Base-by-base conservation (phyloP, 2,888 invertebrate species). In the Papilio gigon region DNA sequence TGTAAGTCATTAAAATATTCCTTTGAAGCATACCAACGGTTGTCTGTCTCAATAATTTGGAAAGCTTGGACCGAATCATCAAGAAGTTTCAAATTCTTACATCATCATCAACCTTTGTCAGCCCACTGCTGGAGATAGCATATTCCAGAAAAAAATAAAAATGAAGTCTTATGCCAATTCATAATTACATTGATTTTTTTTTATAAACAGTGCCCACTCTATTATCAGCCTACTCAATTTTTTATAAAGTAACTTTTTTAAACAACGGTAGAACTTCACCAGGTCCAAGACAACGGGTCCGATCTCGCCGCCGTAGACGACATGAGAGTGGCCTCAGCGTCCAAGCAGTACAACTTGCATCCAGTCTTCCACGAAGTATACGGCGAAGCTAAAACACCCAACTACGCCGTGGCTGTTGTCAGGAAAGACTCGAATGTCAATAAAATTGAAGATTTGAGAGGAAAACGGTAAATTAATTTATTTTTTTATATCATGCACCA, bases 301-400 rank as follows among this genome's bases (percentile, higher is more conserved):
- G 96, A 97, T 77, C 84, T 96, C 27, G 93, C 95, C 20, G 93
- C 94, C 0, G 89, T 96, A 5, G 95, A 95, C 70, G 95, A 94
- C 79, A 84, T 94, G 85, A 80, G 86, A 37, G 93, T 93, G 0
- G 89, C 89, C 0, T 78, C 88, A 0, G 93, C 93, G 0, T 86
- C 90, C 5, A 92, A 89, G 58, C 89, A 93, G 50, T 94, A 92
- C 84, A 93, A 93, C 73, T 83, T 93, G 0, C 93, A 93, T 73
- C 94, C 95, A 0, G 93, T 95, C 0, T 89, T 95, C 77, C 93
- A 93, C 56, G 95, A 95, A 78, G 89, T 93, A n/a, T 95, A 95
- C 65, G 93, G 93, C 0, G 73, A 77, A 0, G 78, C 81, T 1
- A 93, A 93, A 74, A 92, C 89, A 1, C 92, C 92, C 0, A 92